Evolutionary conservation across 2,797 vertebrate species (phyloP).

Genomic region (Xenentodon cancila): DNA sequence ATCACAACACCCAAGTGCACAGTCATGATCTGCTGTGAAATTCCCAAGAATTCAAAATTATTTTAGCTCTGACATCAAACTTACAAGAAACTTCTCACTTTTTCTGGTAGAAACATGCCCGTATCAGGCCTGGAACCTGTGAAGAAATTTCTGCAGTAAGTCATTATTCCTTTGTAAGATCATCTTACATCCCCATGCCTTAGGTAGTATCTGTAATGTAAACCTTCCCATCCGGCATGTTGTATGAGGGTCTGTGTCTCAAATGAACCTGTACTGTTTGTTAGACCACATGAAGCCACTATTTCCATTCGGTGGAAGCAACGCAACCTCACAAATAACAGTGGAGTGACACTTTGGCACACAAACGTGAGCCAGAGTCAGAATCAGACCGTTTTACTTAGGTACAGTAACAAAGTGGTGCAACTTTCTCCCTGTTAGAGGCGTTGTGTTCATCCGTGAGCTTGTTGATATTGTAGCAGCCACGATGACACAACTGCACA

Average conservation of each 20-base stretch:
- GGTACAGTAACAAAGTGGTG: conserved; percentile 5
- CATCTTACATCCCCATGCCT: conserved; percentile 1
- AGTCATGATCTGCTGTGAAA: no score
- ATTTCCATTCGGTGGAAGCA: conserved; percentile 3
- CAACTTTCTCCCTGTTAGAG: conserved; percentile 13
- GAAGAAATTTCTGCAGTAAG: not conserved
- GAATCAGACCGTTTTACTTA: not conserved
- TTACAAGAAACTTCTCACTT: not conserved
- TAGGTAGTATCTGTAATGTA: conserved; percentile 11
- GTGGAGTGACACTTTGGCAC: conserved; percentile 12
- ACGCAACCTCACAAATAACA: conserved; percentile 9
- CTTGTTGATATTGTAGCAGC: conserved; percentile 57
- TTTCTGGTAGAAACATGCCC: not conserved
- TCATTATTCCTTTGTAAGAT: conserved; percentile 1
- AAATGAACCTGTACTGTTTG: conserved; percentile 2
- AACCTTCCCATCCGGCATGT: conserved; percentile 6
- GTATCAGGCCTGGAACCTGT: not conserved
- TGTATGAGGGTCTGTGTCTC: not conserved
- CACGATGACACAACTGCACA: conserved; percentile 51
- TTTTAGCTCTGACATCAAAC: not conserved
- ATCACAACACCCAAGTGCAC: no score
- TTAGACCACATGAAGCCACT: not conserved
- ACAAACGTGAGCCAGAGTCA: conserved; percentile 6
- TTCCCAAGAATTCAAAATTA: no score
- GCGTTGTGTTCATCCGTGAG: conserved; percentile 10